Evolutionary conservation across 2,888 invertebrate species (phyloP).

Genomic region (Limenitis camilla): DNA sequence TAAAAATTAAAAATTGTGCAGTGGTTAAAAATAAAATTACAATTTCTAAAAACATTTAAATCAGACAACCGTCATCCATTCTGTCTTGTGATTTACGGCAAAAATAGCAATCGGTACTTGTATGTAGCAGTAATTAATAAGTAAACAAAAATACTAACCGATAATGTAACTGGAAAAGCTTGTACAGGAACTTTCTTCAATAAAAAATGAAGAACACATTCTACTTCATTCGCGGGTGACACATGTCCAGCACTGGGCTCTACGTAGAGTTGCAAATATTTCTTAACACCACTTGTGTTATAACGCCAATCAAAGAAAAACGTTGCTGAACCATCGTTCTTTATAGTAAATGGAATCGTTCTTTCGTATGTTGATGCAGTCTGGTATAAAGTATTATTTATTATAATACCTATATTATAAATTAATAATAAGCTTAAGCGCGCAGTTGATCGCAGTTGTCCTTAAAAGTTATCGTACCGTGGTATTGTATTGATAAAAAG

Average conservation of each 20-base stretch:
- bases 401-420: too few species aligned
- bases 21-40: too few species aligned
- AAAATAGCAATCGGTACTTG: not conserved
- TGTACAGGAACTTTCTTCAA: conserved; percentile 57
- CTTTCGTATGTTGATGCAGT: conserved; percentile 64
- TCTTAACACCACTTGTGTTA: conserved; percentile 44
- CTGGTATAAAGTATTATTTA: conserved; percentile 31
- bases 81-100: not conserved
- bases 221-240: conserved; percentile 43
- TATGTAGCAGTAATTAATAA: not conserved
- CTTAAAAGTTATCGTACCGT: too few species aligned
- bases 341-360: conserved; percentile 52
- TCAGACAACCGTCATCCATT: too few species aligned
- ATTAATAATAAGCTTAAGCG: too few species aligned
- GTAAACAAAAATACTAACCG: conserved; percentile 33
- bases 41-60: too few species aligned
- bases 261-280: conserved; percentile 50
- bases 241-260: conserved; percentile 58
- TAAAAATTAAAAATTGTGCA: too few species aligned
- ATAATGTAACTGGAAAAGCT: conserved; percentile 51
- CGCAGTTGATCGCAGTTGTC: not conserved
- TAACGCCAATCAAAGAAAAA: conserved; percentile 63
- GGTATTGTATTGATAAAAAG: too few species aligned
- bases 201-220: conserved; percentile 51
- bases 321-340: conserved; percentile 61